A percentile compares a stretch with the other conserved stretches of the same genome.
Evolutionary conservation across 2,888 invertebrate genomes (phyloP).

Genomic region (Acholoe squamosa): DNA sequence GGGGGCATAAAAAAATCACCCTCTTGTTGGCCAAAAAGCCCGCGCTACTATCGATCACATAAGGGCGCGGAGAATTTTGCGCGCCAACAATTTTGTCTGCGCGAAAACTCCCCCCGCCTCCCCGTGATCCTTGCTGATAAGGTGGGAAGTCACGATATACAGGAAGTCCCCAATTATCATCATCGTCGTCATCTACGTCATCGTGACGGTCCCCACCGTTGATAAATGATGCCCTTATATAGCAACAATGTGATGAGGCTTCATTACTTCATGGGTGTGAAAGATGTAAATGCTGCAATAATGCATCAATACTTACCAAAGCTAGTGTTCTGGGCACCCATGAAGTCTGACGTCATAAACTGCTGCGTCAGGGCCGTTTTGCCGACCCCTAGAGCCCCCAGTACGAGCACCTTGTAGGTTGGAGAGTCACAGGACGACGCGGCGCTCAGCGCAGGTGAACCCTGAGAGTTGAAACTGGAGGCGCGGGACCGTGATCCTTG

Average conservation of each 20-base stretch:
- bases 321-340: constrained; percentile 89
- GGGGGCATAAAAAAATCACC: too few species aligned
- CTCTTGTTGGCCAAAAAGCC: too few species aligned
- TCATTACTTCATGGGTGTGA: too few species aligned
- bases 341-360: constrained; percentile 89
- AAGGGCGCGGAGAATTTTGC: too few species aligned
- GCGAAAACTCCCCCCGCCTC: too few species aligned
- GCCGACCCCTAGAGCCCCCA: constrained; percentile 88
- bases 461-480: constrained; percentile 65
- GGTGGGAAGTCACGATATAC: constrained; percentile 52
- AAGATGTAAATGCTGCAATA: too few species aligned
- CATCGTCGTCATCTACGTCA: not conserved
- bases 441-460: constrained; percentile 59
- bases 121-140: not conserved
- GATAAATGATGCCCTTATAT: too few species aligned
- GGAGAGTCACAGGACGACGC: constrained; percentile 67
- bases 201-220: not conserved
- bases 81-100: too few species aligned
- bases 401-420: constrained; percentile 87
- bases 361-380: constrained; percentile 88
- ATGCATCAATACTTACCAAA: constrained; percentile 70
- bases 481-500: constrained; percentile 55
- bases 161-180: not conserved
- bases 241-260: too few species aligned
- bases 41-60: too few species aligned